A percentile compares a stretch with the other conserved stretches of the same genome.
phyloP scores from a whole-genome alignment of 2,888 invertebrate species.

The Scaptomyza cyrtandrae region DNA sequence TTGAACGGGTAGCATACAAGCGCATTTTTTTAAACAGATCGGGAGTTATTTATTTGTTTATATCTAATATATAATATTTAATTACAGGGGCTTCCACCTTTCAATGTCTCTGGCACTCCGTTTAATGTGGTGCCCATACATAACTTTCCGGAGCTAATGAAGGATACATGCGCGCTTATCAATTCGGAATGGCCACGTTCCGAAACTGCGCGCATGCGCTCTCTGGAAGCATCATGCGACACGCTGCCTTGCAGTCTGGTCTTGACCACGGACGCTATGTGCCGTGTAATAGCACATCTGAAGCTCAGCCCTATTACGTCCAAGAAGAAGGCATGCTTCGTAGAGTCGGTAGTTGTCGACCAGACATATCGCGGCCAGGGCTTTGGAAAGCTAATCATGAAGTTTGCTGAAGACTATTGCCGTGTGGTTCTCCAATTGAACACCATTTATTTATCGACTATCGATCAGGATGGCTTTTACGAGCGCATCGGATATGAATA shows the following conservation, averaged over 20 bases:
- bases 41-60: not conserved
- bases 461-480: constrained; percentile 91
- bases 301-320: constrained; percentile 91
- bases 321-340: constrained; percentile 89
- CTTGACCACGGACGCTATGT: constrained; percentile 86
- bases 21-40: not conserved
- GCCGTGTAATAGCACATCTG: constrained; percentile 90
- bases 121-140: constrained; percentile 89
- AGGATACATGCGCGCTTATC: constrained; percentile 90
- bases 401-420: constrained; percentile 90
- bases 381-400: constrained; percentile 91
- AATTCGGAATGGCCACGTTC: constrained; percentile 96
- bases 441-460: constrained; percentile 89
- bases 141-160: constrained; percentile 89
- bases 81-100: constrained; percentile 84
- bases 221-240: constrained; percentile 90
- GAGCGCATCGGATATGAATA: constrained; percentile 89
- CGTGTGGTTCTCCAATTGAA: constrained; percentile 87
- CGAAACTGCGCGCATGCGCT: constrained; percentile 90
- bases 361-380: constrained; percentile 90
- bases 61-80: not conserved
- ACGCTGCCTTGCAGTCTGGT: constrained; percentile 90
- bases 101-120: constrained; percentile 84
- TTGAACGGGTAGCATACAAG: constrained; percentile 29
- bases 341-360: constrained; percentile 93